These are phyloP conservation scores for Petrocephalus zakoni DNA, from an alignment of 2,113 vertebrate genomes.

Conservation along the genomic window DNA sequence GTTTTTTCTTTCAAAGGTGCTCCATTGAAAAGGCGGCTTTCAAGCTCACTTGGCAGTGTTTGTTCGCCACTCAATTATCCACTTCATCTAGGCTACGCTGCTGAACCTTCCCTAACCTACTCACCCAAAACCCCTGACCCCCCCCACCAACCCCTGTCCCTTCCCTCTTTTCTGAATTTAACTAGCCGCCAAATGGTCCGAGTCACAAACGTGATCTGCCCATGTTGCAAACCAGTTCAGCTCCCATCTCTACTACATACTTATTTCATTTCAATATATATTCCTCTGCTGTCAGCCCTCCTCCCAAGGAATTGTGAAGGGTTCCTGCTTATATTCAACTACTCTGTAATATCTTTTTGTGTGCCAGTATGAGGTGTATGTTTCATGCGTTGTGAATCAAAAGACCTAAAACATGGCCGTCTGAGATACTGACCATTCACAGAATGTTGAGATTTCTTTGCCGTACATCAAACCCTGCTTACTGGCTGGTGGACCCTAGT, in stretches of 20 bases:
- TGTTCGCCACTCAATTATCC: constrained; percentile 70
- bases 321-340: background rate
- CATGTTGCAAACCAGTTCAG: constrained; percentile 2
- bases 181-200: constrained; percentile 47
- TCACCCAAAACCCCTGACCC: constrained; percentile 19
- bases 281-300: background rate
- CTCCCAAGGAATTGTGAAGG: background rate
- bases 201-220: constrained; percentile 42
- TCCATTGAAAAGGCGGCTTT: constrained; percentile 46
- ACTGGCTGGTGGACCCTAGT: constrained; percentile 36
- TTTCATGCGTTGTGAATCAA: constrained; percentile 46
- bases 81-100: constrained; percentile 58
- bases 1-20: constrained; percentile 36
- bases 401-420: constrained; percentile 44
- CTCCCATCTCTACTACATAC: constrained; percentile 17
- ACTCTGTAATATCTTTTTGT: constrained; percentile 3
- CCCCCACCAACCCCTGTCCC: constrained; percentile 24
- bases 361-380: constrained; percentile 25
- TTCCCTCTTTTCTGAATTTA: constrained; percentile 40
- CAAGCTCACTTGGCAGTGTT: constrained; percentile 60
- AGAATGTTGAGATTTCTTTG: constrained; percentile 40
- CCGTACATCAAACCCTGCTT: constrained; percentile 40
- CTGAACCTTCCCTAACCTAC: constrained; percentile 38
- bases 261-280: constrained; percentile 25
- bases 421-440: constrained; percentile 45